phyloP scores from a whole-genome alignment of 2,888 invertebrate species.

The Digitonthophagus gazella region DNA sequence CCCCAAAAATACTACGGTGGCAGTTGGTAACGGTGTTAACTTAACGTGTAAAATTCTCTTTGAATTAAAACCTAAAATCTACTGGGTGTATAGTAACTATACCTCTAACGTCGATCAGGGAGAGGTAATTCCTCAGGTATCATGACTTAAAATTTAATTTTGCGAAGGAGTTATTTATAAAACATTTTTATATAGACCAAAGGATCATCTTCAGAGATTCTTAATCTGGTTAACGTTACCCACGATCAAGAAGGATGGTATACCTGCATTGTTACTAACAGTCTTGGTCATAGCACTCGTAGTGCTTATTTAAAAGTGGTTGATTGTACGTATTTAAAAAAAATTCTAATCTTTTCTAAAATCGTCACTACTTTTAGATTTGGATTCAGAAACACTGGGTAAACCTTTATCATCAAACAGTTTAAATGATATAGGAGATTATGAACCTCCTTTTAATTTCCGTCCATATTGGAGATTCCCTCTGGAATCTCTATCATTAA shows the following conservation, averaged over 20 bases:
- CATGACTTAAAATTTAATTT: not conserved
- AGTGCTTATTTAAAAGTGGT: constrained; percentile 82
- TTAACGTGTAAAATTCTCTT: constrained; percentile 82
- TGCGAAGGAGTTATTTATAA: not conserved
- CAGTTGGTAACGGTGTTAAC: constrained; percentile 68
- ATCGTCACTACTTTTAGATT: no score
- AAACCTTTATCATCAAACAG: no score
- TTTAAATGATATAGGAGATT: no score
- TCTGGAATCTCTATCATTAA: not conserved
- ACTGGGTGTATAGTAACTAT: constrained; percentile 58
- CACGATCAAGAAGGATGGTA: constrained; percentile 92
- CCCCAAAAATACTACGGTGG: constrained; percentile 74
- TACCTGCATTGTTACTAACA: constrained; percentile 89
- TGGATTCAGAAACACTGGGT: no score
- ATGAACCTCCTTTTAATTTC: no score
- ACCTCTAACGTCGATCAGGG: not conserved
- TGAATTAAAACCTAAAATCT: constrained; percentile 79
- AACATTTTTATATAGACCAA: not conserved
- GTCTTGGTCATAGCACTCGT: constrained; percentile 74
- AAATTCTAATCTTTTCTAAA: no score
- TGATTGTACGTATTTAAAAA: constrained; percentile 57
- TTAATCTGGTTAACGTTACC: constrained; percentile 82
- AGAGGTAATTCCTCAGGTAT: not conserved
- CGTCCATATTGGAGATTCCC: no score
- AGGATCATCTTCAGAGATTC: constrained; percentile 50